Evolutionary conservation across 2,888 invertebrate species (phyloP), one percentile per base, ranked within the genome.

Genomic region (Pilophorus perplexus): DNA sequence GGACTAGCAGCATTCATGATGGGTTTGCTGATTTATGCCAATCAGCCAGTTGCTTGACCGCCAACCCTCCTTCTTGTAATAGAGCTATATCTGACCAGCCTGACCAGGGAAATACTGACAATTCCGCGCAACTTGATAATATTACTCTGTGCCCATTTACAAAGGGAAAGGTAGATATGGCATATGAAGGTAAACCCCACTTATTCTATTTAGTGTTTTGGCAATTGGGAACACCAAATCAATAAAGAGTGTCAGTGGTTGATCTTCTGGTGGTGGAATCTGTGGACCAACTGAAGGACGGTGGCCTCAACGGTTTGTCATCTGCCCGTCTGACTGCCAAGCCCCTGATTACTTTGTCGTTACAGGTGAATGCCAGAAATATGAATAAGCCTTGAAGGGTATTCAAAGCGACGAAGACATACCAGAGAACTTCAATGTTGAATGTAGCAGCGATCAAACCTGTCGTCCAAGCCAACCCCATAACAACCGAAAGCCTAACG

Each of bases 311-410:
- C 23, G 71, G 71, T 40, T 68, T 68, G 50, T 66, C 70, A 46
- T 71, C 69, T n/a, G 67, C 44, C 14, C 65, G 57, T n/a, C 69
- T 46, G 25, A 68, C 64, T 16, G 71, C 70, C n/a, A 74, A 68
- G 1, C 72, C 74, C 37, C 74, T 67, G 14, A 76, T 71, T 18
- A 79, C 78, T 72, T 79, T 79, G 20, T 76, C 74, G 8, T 77
- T 79, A 71, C 79, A 80, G 1, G 80, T 79, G 74, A 80, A 80
- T 1, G 78, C 78, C 4, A 79, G 70, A 72, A 80, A 79, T 57
- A 80, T 79, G 73, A 80, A 80, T 27, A 80, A 73, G 1, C 80
- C 80, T 72, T 80, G 80, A 4, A 80, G 74, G 3, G 79, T 77
- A 73, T 80, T 80, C 57, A 80, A 73, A 2, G 77, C 73, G 3